Conservation (phyloP, 1,140 invertebrate species). For the Rhagoletis zephyria region DNA sequence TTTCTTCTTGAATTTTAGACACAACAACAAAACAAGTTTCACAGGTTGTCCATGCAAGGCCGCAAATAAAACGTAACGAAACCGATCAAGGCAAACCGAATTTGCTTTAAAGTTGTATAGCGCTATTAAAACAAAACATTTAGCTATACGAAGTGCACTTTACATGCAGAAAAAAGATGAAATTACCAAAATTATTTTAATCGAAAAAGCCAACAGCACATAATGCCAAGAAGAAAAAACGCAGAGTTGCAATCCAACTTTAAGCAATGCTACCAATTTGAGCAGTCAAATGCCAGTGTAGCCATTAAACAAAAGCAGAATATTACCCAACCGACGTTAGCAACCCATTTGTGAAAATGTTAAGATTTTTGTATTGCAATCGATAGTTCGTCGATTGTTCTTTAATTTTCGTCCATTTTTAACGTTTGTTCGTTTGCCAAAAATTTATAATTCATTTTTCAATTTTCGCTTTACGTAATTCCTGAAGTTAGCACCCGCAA, state of each 20-base stretch:
- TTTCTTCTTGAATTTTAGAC: neutral
- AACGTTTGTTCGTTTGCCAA: too few species aligned
- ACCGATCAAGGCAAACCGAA: neutral
- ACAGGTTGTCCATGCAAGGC: neutral
- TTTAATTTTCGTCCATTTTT: too few species aligned
- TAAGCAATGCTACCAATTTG: neutral
- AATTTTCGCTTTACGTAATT: too few species aligned
- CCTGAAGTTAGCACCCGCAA: too few species aligned
- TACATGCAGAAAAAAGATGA: neutral
- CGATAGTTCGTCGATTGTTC: too few species aligned
- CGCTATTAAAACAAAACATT: neutral
- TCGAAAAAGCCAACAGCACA: slow-evolving; percentile 48
- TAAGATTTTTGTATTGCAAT: too few species aligned
- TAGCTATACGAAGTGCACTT: neutral
- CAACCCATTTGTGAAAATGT: too few species aligned
- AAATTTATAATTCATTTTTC: too few species aligned
- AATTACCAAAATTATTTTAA: slow-evolving; percentile 38
- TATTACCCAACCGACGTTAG: too few species aligned
- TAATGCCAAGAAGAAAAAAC: neutral
- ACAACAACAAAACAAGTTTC: slow-evolving; percentile 49
- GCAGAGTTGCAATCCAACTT: slow-evolving; percentile 13
- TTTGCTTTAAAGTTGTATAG: neutral
- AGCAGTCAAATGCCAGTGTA: neutral
- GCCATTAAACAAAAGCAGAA: neutral
- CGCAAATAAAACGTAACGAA: neutral